Base-by-base conservation (phyloP, 2,113 vertebrate species). In the Pavo muticus region DNA sequence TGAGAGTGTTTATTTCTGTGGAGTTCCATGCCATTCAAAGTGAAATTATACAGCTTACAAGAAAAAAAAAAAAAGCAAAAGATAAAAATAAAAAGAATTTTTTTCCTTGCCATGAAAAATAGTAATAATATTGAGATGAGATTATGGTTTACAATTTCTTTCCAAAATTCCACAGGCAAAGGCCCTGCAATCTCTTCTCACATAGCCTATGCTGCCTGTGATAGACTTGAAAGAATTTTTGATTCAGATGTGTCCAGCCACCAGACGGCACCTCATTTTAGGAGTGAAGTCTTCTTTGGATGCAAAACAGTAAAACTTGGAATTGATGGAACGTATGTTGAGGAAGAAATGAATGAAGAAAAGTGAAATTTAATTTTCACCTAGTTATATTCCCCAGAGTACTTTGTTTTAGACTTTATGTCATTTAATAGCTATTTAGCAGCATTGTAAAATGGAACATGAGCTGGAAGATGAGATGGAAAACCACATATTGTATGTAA, bases 191-290 rank as follows among this genome's bases (percentile, higher is more conserved):
- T 57, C 3, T 75, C 9, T 42, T 72, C 20, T 9, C 16, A 21
- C 44, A 15, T 27, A 72, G 30, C 1, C 12, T 16, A 1, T 11
- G 4, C 19, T 76, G 9, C 8, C 14, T 81, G 13, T 52, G 18
- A 35, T 73, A 48, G 11, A 76, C 39, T 21, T 4, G 1, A 12
- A 39, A 35, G 25, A 19, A 59, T 18, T 9, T 2, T 29, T 6
- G 0, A 35, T 40, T 2, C 13, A 72, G 21, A 29, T 0, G 0
- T 6, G 54, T 29, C 6, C 19, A 19, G 14, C 0, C 0, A 25
- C 2, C 0, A 0, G 90, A n/a, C 0, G 24, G 48, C 29, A 68
- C 3, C 7, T 72, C 16, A 10, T 14, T 27, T 20, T 3, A 40
- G 9, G 54, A 40, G 11, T 45, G 8, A 3, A 56, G 1, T 2